Percentiles rank a stretch among this genome's conserved stretches.
phyloP scores from a whole-genome alignment of 2,888 invertebrate genomes.

The Therioaphis trifolii region DNA sequence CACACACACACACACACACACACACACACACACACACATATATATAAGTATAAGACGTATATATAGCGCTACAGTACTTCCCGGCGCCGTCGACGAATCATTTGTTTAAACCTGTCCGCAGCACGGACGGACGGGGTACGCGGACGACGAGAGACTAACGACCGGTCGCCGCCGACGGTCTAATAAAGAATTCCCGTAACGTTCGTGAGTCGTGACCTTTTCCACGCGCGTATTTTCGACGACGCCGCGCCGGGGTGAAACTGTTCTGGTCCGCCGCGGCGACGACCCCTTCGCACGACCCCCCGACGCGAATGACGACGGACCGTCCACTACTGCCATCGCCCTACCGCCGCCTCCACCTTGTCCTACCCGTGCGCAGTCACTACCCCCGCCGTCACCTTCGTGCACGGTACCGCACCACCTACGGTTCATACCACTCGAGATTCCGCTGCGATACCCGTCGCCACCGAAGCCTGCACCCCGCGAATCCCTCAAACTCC shows the following conservation, averaged over 20 bases:
- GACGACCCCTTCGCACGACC: background rate
- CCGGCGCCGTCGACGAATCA: constrained; percentile 44
- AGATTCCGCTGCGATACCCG: too few species aligned
- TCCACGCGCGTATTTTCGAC: constrained; percentile 35
- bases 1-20: background rate
- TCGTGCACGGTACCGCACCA: too few species aligned
- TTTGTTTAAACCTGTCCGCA: constrained; percentile 54
- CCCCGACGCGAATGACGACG: background rate
- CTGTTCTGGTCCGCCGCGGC: background rate
- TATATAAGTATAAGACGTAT: background rate
- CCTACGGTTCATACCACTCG: too few species aligned
- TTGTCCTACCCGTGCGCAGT: too few species aligned
- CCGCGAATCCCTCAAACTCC: too few species aligned
- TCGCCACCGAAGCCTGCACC: too few species aligned
- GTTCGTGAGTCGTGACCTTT: constrained; percentile 63
- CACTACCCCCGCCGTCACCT: too few species aligned
- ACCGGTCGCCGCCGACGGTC: constrained; percentile 39
- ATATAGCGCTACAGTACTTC: background rate
- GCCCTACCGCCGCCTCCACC: background rate
- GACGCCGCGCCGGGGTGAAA: background rate
- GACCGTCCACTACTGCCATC: background rate
- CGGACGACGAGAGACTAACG: constrained; percentile 50
- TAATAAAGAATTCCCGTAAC: constrained; percentile 60
- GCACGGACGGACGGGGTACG: background rate
- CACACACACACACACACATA: background rate